Evolutionary conservation across 1,140 invertebrate genomes (phyloP), one percentile per base, ranked within the genome.

Genomic region (Diabrotica virgifera): DNA sequence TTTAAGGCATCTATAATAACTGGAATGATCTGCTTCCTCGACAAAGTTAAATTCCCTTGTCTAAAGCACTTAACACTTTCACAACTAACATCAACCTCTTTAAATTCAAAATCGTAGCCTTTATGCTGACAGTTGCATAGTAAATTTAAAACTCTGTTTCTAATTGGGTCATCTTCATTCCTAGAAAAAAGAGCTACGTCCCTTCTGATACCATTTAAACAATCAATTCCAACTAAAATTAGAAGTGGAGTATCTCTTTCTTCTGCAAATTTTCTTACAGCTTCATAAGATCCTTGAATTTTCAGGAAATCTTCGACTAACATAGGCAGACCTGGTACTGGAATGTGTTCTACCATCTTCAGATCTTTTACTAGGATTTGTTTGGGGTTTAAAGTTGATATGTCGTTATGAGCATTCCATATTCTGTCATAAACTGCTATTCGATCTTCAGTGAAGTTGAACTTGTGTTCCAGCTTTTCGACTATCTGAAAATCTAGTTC

Each of bases 21-120:
- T 36, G 86, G 86, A 62, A 87, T 68, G 67, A 88, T 82, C 74
- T 87, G 85, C 78, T 88, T 88, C 36, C 86, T 79, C 14, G 85
- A 83, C 24, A 80, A 79, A 69, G 80, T 80, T 6, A 84, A 67
- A 76, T 87, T 87, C 62, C 76, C 72, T 66, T 86, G 85, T 14
- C 74, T 69, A 59, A 85, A 83, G 53, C 81, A 79, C 36, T 70
- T 64, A 24, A 83, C 67, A 73, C 72, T 64, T 63, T 59, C 13
- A 59, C 69, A 63, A 72, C 67, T 68, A 60, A 69, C 74, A 66
- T 70, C 14, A 63, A 68, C 59, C 77, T 76, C 64, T 60, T 75
- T 68, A 76, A 75, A 67, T 24, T 51, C 5, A 63, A 76, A 69
- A 5, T 72, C 58, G 59, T 67, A 71, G 11, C 75, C 80, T 63